These are phyloP conservation scores for Callaeas wilsoni DNA, from an alignment of 2,113 vertebrate species.

Conservation along the genomic window DNA sequence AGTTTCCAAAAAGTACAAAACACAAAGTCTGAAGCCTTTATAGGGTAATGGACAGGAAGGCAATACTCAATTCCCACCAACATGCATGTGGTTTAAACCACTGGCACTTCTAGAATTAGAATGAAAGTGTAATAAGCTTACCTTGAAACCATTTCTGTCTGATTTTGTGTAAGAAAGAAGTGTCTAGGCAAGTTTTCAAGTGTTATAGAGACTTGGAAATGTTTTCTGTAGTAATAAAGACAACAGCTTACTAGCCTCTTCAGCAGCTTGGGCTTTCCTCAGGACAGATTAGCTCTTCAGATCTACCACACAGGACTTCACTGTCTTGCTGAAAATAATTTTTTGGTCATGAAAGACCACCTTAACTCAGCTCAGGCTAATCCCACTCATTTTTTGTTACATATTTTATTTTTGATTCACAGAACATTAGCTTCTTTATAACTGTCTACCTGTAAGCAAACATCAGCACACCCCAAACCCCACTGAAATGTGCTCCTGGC, in stretches of 20 bases:
- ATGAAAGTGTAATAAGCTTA: not conserved
- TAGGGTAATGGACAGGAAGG: not conserved
- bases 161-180: not conserved
- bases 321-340: not conserved
- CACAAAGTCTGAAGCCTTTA: not conserved
- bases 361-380: not conserved
- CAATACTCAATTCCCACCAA: not conserved
- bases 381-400: not conserved
- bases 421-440: not conserved
- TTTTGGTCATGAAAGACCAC: not conserved
- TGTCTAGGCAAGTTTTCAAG: not conserved
- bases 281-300: not conserved
- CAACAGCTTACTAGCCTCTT: not conserved
- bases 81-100: not conserved
- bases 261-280: not conserved
- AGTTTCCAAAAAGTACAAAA: not conserved
- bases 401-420: not conserved
- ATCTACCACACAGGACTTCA: not conserved
- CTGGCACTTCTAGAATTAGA: not conserved
- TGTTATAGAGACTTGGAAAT: not conserved
- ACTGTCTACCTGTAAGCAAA: not conserved
- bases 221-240: not conserved
- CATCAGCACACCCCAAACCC: not conserved
- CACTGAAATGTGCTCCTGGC: not conserved
- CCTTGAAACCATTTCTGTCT: not conserved